Base-by-base conservation (phyloP, 2,797 vertebrate genomes). In the Syncerus caffer region DNA sequence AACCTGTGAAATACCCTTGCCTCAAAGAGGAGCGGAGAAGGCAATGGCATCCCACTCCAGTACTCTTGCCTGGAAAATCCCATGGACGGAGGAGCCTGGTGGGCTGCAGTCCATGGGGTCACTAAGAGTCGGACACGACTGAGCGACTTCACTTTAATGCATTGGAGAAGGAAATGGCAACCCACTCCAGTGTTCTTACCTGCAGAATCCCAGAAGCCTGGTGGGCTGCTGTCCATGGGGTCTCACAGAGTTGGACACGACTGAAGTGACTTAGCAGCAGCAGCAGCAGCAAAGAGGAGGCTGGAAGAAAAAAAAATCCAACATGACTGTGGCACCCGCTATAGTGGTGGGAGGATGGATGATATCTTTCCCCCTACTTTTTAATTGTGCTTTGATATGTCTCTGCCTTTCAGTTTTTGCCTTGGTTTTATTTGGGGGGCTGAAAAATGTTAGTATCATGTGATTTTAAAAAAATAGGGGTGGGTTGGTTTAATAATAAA, bases 401-500 rank as follows among this genome's bases (percentile, higher is more conserved):
- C 27, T 47, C 42, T 71, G 51, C 38, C 57, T 89, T 93, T 88
- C 67, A 27, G 15, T 47, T 96, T 96, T 95, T 58, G 64, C 45
- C 15, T n/a, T 13, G 21, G 78, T 74, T 74, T 74, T 74, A 74
- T 95, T 76, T 58, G 7, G 8, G 67, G 47, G 62, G 21, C n/a
- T 80, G 45, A 85, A 96, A 78, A 89, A 64, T 21, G 11, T 62
- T 80, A 93, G 29, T 71, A 90, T 60, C 45, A 17, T 57, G 5
- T 93, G 53, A 86, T 87, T 88, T 83, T 58, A 90, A 82, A 94
- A 47, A 94, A 89, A 83, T 23, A 15, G 27, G 29, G 8, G 57
- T 60, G 90, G 55, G 21, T 62, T 71, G 51, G 57, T 31, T 96
- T 88, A 95, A 84, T 90, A 92, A 92, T 80, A 83, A 50, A 67